These are phyloP conservation scores for Saguinus midas DNA, from an alignment of 2,113 vertebrate species.

Conservation along the genomic window DNA sequence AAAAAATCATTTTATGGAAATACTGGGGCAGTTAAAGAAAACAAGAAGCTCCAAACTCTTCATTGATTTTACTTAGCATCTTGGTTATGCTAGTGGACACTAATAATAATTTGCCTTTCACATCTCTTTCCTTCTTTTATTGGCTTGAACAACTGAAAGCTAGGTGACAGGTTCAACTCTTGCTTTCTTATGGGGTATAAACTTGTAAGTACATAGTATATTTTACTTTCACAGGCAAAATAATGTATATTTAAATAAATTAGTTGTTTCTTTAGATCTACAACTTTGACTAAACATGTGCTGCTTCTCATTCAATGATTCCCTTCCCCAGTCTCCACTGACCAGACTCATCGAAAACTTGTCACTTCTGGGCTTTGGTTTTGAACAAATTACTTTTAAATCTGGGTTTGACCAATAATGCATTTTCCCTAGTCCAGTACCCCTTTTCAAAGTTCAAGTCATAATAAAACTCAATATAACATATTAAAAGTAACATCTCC, in stretches of 20 bases:
- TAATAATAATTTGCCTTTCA: constrained; percentile 26
- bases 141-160: constrained; percentile 26
- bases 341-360: background rate
- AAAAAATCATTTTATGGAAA: background rate
- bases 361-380: background rate
- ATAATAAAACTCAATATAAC: constrained; percentile 1
- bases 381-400: constrained; percentile 16
- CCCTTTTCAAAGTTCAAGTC: background rate
- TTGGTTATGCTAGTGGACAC: background rate
- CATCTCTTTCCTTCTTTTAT: background rate
- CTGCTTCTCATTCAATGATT: background rate
- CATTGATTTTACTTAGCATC: background rate
- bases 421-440: background rate
- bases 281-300: constrained; percentile 18
- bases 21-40: background rate
- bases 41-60: background rate
- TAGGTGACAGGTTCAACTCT: background rate
- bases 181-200: background rate
- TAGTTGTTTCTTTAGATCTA: background rate
- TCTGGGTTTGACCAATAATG: background rate
- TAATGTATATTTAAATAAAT: background rate
- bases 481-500: too few relatives aligned
- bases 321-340: background rate
- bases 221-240: background rate
- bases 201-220: background rate